Evolutionary conservation across 2,113 vertebrate genomes (phyloP).

Genomic region (Neolamprologus tretocephalus): DNA sequence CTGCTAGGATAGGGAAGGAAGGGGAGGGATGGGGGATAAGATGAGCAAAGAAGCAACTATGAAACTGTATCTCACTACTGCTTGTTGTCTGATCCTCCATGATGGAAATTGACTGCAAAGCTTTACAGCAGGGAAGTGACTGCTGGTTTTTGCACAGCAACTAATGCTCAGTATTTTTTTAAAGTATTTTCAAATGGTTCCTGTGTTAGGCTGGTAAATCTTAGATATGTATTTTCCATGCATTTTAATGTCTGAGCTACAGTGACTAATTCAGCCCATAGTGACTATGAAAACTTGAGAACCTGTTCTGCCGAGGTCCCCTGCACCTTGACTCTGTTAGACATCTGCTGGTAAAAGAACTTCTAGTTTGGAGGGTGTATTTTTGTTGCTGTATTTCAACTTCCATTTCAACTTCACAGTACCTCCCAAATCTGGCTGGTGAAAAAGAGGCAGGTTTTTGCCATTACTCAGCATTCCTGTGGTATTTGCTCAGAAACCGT

Average conservation of each 20-base stretch:
- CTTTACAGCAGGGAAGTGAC: not conserved
- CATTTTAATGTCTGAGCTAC: not conserved
- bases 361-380: not conserved
- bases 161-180: not conserved
- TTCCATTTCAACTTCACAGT: not conserved
- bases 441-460: not conserved
- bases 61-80: conserved; percentile 32
- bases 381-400: not conserved
- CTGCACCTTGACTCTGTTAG: not conserved
- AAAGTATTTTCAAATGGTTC: not conserved
- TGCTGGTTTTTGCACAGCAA: not conserved
- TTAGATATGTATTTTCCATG: not conserved
- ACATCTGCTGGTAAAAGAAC: not conserved
- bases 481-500: not conserved
- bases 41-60: conserved; percentile 30
- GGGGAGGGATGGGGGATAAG: conserved; percentile 15
- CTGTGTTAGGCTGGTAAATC: not conserved
- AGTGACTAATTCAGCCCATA: not conserved
- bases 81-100: conserved; percentile 15
- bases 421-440: not conserved
- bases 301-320: not conserved
- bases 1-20: conserved; percentile 52
- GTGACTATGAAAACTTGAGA: not conserved
- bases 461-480: not conserved
- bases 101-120: not conserved